Base-by-base conservation (phyloP, 2,888 invertebrate species). In the Pasiphila rectangulata region DNA sequence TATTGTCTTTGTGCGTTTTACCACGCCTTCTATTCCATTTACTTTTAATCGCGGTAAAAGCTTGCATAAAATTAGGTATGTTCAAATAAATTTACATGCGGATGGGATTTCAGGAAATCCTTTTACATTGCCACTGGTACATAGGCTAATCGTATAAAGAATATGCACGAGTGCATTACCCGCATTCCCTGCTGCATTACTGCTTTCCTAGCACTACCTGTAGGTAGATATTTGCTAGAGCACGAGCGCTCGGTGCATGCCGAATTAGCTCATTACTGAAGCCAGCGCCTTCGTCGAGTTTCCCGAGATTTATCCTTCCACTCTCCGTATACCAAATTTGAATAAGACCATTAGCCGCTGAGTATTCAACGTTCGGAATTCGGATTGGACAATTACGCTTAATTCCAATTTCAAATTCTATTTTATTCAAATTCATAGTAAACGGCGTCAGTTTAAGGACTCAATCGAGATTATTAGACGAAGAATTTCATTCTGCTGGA, bases 221-320 rank as follows among this genome's bases (percentile, higher is more conserved):
- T 17, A 32, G 17, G 23, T 37, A 19, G 32, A 39, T 36, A 32
- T 54, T 16, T 50, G 37, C 51, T 54, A 59, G 59, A 56, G 61
- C 48, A 46, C 44, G 54, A 54, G 56, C 52, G 59, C 59, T 52
- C 51, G 51, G 56, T 64, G 76, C 72, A 78, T 78, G 71, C 76
- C 69, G 75, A 77, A 80, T 81, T 79, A 80, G 77, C 78, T 82
- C 76, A 81, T 82, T 82, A 80, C 68, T 55, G 63, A 57, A 65
- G 64, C 58, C 63, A 61, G 64, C 60, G 66, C 61, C 63, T 67
- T 63, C 64, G 57, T 64, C 59, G 60, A 56, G 56, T 61, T 61
- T 48, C 58, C 59, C 45, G 63, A 68, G 72, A 77, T 76, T 75
- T 77, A 75, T 75, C 67, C 71, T 59, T 58, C 66, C 61, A 64